Evolutionary conservation across 2,113 vertebrate species (phyloP).

Genomic region (Chauna torquata): DNA sequence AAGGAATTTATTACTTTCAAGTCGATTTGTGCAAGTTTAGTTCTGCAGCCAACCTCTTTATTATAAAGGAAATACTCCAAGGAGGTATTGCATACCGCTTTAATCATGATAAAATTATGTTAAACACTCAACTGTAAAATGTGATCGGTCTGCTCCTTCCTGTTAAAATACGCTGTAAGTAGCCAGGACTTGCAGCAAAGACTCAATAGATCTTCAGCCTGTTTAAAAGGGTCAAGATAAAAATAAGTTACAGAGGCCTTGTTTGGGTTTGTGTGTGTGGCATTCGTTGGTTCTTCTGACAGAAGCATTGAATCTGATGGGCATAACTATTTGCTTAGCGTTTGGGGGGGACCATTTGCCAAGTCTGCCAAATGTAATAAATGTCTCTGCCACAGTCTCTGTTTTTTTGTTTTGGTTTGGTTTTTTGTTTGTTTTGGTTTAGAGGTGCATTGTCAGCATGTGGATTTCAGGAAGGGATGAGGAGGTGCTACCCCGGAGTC

Average conservation of each 20-base stretch:
- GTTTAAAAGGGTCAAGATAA: neutral
- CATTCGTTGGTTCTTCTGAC: neutral
- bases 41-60: slow-evolving; percentile 20
- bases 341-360: neutral
- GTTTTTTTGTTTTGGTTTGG: no score
- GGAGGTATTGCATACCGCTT: neutral
- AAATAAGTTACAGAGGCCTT: neutral
- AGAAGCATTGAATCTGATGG: neutral
- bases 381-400: neutral
- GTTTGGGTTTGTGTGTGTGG: neutral
- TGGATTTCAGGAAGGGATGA: neutral
- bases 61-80: slow-evolving; percentile 15
- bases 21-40: slow-evolving; percentile 14
- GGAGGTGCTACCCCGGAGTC: neutral
- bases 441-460: neutral
- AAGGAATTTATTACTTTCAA: slow-evolving; percentile 56
- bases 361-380: neutral
- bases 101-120: slow-evolving; percentile 1
- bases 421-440: neutral
- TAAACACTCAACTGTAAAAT: neutral
- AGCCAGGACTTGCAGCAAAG: neutral
- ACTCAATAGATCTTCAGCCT: neutral
- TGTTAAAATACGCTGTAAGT: neutral
- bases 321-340: neutral
- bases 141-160: neutral